Percentiles rank a stretch among this genome's conserved stretches.
Conservation (phyloP, 2,888 invertebrate genomes). For the Imbricaverruca yamaguchii region DNA sequence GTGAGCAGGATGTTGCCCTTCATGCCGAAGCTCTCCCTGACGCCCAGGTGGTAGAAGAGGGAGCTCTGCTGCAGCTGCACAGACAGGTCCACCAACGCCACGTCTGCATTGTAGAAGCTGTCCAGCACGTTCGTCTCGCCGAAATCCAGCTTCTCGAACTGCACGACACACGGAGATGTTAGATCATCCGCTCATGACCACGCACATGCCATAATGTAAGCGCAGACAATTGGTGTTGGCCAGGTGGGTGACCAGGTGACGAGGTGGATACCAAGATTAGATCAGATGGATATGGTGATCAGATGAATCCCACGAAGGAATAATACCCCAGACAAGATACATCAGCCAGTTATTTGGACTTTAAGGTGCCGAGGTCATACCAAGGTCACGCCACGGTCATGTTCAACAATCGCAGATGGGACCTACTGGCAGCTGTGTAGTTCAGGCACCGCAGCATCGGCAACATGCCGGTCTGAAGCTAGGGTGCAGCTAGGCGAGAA, state of each 20-base stretch:
- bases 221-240: neutral
- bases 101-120: slow-evolving; percentile 96
- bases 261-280: too few relatives aligned
- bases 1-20: slow-evolving; percentile 82
- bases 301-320: too few relatives aligned
- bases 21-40: slow-evolving; percentile 95
- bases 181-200: slow-evolving; percentile 24
- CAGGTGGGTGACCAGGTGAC: neutral
- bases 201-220: neutral
- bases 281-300: too few relatives aligned
- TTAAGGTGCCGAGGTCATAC: too few relatives aligned
- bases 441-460: too few relatives aligned
- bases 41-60: slow-evolving; percentile 91
- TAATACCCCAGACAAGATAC: too few relatives aligned
- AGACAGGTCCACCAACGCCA: slow-evolving; percentile 90
- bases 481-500: too few relatives aligned
- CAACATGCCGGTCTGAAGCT: too few relatives aligned
- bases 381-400: too few relatives aligned
- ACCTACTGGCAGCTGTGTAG: too few relatives aligned
- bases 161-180: slow-evolving; percentile 38
- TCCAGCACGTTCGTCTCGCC: slow-evolving; percentile 92
- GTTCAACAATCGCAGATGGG: too few relatives aligned
- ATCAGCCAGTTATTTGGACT: too few relatives aligned
- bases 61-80: slow-evolving; percentile 86
- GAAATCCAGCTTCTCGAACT: slow-evolving; percentile 96